Evolutionary conservation across 1,140 invertebrate species (phyloP).

Genomic region (Bombus cullumanus): DNA sequence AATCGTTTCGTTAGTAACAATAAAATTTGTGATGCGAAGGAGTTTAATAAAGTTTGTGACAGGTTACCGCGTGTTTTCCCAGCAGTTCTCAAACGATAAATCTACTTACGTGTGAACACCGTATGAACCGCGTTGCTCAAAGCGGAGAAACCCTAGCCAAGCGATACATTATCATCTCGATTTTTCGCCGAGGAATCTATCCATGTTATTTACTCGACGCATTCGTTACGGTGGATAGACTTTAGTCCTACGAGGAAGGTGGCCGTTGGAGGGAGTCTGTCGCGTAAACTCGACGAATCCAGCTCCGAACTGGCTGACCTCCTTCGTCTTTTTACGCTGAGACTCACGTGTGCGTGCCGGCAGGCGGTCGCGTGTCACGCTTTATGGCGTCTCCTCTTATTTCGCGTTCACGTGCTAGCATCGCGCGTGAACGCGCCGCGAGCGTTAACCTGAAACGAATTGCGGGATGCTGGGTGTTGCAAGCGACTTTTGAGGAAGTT

Average conservation of each 20-base stretch:
- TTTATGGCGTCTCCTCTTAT: slow-evolving; percentile 40
- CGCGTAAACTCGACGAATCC: slow-evolving; percentile 13
- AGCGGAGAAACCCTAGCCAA: slow-evolving; percentile 14
- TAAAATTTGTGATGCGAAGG: neutral
- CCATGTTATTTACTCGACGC: slow-evolving; percentile 23
- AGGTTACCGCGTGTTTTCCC: neutral
- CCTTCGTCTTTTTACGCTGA: slow-evolving; percentile 22
- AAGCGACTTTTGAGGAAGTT: neutral
- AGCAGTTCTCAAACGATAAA: slow-evolving; percentile 14
- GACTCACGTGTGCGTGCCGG: slow-evolving; percentile 37
- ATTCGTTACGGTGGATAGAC: slow-evolving; percentile 41
- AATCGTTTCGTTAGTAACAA: no score
- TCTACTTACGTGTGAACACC: slow-evolving; percentile 28
- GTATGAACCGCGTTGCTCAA: neutral
- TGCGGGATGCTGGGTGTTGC: neutral
- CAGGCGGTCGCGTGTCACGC: slow-evolving; percentile 52
- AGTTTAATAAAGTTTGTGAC: neutral
- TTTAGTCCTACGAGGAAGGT: slow-evolving; percentile 28
- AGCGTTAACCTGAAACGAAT: neutral
- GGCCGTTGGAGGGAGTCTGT: neutral
- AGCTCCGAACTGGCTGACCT: slow-evolving; percentile 24
- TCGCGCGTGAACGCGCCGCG: neutral
- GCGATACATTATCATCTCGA: neutral
- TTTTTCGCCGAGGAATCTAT: neutral
- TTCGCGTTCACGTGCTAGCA: slow-evolving; percentile 43